phyloP scores from a whole-genome alignment of 1,140 invertebrate species.

The Artemia franciscana region DNA sequence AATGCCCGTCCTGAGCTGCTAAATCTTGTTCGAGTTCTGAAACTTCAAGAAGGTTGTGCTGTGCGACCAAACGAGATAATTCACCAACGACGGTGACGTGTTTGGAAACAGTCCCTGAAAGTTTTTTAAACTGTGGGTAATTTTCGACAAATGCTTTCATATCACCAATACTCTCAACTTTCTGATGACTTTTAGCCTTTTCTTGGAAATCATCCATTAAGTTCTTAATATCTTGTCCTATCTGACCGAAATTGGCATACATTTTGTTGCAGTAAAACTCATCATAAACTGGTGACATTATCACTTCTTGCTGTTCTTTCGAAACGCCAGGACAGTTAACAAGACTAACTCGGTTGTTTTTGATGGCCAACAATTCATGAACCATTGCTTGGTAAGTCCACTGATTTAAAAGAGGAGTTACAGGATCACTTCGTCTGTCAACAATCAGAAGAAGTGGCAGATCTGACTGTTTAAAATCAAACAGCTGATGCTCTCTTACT shows the following conservation, averaged over 20 bases:
- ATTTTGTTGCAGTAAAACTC: conserved; percentile 88
- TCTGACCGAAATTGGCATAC: conserved; percentile 92
- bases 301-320: conserved; percentile 76
- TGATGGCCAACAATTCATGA: conserved; percentile 81
- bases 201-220: conserved; percentile 94
- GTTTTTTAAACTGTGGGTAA: conserved; percentile 97
- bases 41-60: conserved; percentile 58
- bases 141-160: conserved; percentile 98
- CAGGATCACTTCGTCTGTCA: conserved; percentile 73
- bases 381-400: conserved; percentile 99
- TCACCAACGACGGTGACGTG: conserved; percentile 91
- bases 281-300: conserved; percentile 83
- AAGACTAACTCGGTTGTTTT: conserved; percentile 82
- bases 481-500: conserved; percentile 59
- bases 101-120: conserved; percentile 91
- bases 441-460: conserved; percentile 56
- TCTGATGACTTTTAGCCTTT: conserved; percentile 83
- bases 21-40: conserved; percentile 94
- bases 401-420: conserved; percentile 90
- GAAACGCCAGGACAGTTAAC: conserved; percentile 39
- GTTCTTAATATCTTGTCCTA: conserved; percentile 85
- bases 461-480: conserved; percentile 54
- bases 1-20: conserved; percentile 76
- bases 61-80: conserved; percentile 57
- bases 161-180: conserved; percentile 91